These are phyloP conservation scores for Diabrotica virgifera DNA, from an alignment of 1,140 invertebrate genomes.

Conservation along the genomic window DNA sequence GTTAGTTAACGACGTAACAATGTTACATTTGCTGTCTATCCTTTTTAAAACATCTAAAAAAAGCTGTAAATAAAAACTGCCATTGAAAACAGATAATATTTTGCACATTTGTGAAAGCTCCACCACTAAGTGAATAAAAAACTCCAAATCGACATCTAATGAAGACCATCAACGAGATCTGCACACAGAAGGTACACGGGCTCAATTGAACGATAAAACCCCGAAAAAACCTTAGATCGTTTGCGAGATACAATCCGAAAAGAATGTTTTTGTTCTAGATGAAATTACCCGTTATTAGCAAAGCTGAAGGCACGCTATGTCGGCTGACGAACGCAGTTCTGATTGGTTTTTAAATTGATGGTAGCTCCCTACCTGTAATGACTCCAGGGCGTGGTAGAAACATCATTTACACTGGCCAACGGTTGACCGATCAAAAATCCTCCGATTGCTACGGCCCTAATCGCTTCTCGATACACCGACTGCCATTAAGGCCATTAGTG, in stretches of 20 bases:
- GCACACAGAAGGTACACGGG: background rate
- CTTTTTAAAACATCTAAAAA: too few species aligned
- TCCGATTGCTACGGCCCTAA: constrained; percentile 37
- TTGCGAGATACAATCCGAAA: constrained; percentile 33
- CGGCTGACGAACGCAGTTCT: constrained; percentile 20
- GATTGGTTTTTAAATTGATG: constrained; percentile 48
- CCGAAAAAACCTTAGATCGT: constrained; percentile 12
- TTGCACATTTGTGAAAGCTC: too few species aligned
- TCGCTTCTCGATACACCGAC: constrained; percentile 44
- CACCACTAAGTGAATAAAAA: background rate
- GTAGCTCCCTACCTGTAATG: constrained; percentile 44
- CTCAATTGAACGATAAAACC: background rate
- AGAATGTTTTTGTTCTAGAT: constrained; percentile 39
- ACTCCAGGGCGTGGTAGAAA: constrained; percentile 42
- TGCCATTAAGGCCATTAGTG: constrained; percentile 42
- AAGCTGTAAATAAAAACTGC: too few species aligned
- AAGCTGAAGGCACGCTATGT: constrained; percentile 36
- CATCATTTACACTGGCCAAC: constrained; percentile 48
- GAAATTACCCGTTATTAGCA: constrained; percentile 42
- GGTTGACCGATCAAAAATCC: constrained; percentile 35
- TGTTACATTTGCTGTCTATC: too few species aligned
- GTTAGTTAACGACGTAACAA: too few species aligned
- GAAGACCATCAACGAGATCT: background rate
- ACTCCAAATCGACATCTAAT: background rate
- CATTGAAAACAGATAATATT: too few species aligned